Percentiles rank a stretch among this genome's conserved stretches.
Evolutionary conservation across 37 sponge, comb jelly and placozoan species (phyloP).

Genomic region (Spongilla lacustris): DNA sequence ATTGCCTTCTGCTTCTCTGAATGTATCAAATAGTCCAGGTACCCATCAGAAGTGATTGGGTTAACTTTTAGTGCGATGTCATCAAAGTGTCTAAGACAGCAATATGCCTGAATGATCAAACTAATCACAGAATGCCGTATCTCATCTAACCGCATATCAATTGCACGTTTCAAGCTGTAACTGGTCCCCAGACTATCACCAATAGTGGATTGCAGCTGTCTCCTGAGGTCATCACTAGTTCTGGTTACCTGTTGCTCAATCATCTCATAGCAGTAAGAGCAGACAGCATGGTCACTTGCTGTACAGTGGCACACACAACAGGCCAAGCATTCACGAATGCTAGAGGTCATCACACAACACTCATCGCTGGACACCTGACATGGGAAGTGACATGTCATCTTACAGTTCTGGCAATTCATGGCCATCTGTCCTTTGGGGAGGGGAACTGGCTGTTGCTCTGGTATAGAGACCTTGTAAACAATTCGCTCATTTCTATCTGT

Average conservation of each 20-base stretch:
- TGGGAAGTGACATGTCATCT: conserved; percentile 6
- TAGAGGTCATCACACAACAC: neutral
- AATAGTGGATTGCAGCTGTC: neutral
- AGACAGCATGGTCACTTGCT: conserved; percentile 17
- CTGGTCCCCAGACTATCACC: neutral
- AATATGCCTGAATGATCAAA: conserved; percentile 12
- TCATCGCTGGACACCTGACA: conserved; percentile 21
- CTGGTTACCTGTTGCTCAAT: conserved; percentile 2
- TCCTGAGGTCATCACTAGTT: conserved; percentile 11
- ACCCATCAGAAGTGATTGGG: conserved; percentile 32
- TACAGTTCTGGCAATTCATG: conserved; percentile 31
- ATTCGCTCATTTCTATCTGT: neutral
- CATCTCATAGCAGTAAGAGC: neutral
- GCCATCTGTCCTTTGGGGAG: conserved; percentile 5
- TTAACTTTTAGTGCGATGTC: conserved; percentile 46
- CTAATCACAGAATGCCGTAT: neutral
- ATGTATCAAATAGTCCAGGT: conserved; percentile 56
- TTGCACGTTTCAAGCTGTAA: neutral
- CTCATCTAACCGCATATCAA: neutral
- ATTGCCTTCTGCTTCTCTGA: conserved; percentile 42
- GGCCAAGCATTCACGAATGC: neutral
- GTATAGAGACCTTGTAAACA: conserved; percentile 2
- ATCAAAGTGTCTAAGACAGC: conserved; percentile 8
- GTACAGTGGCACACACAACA: conserved; percentile 16
- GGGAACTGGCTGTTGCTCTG: neutral